Conservation (phyloP, 2,113 vertebrate species). For the Actinemys pallida region DNA sequence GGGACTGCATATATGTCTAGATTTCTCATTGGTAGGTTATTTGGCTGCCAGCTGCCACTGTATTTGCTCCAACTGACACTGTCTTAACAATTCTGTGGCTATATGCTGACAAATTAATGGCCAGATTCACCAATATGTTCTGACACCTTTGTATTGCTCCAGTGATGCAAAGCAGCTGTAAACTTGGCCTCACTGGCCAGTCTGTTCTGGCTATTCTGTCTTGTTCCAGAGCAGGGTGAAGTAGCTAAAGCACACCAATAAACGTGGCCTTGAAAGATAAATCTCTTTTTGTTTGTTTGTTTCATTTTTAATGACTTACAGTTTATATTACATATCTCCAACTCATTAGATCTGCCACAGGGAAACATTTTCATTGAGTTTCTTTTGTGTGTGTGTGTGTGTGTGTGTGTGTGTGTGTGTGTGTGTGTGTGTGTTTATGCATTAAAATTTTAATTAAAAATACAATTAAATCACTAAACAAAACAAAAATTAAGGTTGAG, state of each 20-base stretch:
- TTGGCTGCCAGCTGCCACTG: not conserved
- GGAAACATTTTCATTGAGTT: fast-evolving
- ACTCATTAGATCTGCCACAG: not conserved
- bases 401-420: too few relatives aligned
- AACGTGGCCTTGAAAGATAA: not conserved
- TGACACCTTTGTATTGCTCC: not conserved
- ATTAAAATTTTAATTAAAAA: not conserved
- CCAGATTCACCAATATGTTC: not conserved
- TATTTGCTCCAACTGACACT: not conserved
- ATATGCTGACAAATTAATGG: not conserved
- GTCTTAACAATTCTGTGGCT: not conserved
- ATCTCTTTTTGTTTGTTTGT: not conserved
- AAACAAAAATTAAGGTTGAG: not conserved
- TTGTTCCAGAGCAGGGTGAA: not conserved
- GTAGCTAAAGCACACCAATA: not conserved
- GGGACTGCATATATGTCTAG: not conserved
- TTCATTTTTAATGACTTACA: fast-evolving
- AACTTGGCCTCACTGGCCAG: not conserved
- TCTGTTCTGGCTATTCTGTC: not conserved
- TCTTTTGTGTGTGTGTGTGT: too few relatives aligned
- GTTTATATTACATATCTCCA: not conserved
- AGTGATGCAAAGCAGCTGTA: not conserved
- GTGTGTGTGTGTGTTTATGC: not conserved
- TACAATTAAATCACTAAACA: not conserved
- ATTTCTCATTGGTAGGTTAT: not conserved